Evolutionary conservation across 2,797 vertebrate species (phyloP), one percentile per base, ranked within the genome.

Genomic region (Parambassis ranga): DNA sequence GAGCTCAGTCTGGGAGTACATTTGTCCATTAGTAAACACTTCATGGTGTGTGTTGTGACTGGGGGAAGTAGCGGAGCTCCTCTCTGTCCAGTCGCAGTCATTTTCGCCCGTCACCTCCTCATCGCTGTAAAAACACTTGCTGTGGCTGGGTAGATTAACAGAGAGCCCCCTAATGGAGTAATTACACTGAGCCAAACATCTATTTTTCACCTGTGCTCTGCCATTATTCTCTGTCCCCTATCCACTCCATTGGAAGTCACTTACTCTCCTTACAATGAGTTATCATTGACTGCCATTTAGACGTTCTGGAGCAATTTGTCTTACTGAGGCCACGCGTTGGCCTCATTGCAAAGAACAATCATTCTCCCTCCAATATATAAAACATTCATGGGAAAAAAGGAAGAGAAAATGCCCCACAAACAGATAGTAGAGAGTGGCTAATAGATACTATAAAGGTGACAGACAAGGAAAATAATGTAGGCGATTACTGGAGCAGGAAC

Each of bases 261-360:
- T 96, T 94, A 95, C 95, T 94, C 94, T 95, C 88, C 87, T 93
- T 94, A 95, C 95, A 95, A 95, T 95, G 94, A 97, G 94, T 96
- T 96, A 98, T 98, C 95, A 97, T 95, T 95, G 94, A 95, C 94
- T 97, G 96, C 95, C 95, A 96, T 93, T 90, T 91, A 92, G 94
- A 93, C 89, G 92, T 93, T 95, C 93, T 90, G 91, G 90, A 90
- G 94, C 92, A 93, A 97, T 98, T 95, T 94, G 93, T 97, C 95
- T 97, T 96, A 94, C 94, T 95, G 93, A 94, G 94, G 93, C 94
- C 85, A 92, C 85, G 91, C 90, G 90, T 92, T 91, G 92, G 93
- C 91, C 94, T 94, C 93, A 91, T 87, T 93, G 93, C 92, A 92
- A 93, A 94, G 93, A 95, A 94, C 93, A 94, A 96, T 94, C 95